These are phyloP conservation scores for Hiodon tergisus DNA, from an alignment of 2,113 vertebrate genomes.

Conservation along the genomic window DNA sequence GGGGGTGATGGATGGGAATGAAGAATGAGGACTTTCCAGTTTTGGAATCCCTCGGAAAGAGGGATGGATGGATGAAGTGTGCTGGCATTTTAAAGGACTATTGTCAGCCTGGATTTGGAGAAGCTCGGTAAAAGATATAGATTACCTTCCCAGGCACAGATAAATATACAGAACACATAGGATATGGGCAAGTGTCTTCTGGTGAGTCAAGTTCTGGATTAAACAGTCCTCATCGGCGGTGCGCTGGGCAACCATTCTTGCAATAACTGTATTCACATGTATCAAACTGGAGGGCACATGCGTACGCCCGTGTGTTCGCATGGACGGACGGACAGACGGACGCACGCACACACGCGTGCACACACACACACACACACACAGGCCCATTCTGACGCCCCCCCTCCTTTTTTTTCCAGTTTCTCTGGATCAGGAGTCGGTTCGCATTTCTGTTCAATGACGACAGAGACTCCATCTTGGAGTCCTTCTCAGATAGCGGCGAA, in stretches of 20 bases:
- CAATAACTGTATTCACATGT: constrained; percentile 70
- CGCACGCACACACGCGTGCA: too few relatives aligned
- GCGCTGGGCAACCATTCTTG: constrained; percentile 51
- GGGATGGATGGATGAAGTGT: background rate
- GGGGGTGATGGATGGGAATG: constrained; percentile 11
- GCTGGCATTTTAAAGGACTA: constrained; percentile 20
- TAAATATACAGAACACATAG: constrained; percentile 38
- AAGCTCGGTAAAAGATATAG: constrained; percentile 18
- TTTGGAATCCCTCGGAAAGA: constrained; percentile 16
- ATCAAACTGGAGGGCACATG: constrained; percentile 44
- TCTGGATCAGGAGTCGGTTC: too few relatives aligned
- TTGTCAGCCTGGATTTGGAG: background rate
- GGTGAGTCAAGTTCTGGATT: constrained; percentile 50
- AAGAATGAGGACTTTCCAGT: constrained; percentile 19
- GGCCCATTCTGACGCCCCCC: too few relatives aligned
- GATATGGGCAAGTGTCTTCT: constrained; percentile 63
- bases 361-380: too few relatives aligned
- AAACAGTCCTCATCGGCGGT: constrained; percentile 35
- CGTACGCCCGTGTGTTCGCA: too few relatives aligned
- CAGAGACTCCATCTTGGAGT: too few relatives aligned
- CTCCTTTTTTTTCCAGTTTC: too few relatives aligned
- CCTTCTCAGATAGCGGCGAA: too few relatives aligned
- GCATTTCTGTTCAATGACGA: too few relatives aligned
- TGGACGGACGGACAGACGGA: too few relatives aligned
- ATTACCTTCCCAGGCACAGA: background rate